Conservation (phyloP, 2,113 vertebrate genomes). For the Nycticryphes semicollaris region DNA sequence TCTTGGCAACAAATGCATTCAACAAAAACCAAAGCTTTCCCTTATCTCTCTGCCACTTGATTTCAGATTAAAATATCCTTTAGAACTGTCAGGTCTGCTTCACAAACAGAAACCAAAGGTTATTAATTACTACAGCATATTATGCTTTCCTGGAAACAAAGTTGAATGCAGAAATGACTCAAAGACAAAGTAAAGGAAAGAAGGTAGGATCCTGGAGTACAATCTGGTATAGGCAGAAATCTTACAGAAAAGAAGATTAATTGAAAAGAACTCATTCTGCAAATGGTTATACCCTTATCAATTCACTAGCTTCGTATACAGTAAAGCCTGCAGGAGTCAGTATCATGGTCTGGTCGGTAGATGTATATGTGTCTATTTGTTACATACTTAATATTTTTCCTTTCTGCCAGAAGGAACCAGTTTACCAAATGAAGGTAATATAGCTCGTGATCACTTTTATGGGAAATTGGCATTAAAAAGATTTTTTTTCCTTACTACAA, state of each 20-base stretch:
- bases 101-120: conserved; percentile 19
- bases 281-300: not conserved
- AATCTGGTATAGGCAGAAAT: not conserved
- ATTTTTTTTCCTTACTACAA: not conserved
- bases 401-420: not conserved
- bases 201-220: not conserved
- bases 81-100: conserved; percentile 25
- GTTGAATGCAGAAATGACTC: not conserved
- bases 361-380: not conserved
- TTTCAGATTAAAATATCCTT: conserved; percentile 56
- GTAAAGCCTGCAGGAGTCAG: not conserved
- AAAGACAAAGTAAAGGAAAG: not conserved
- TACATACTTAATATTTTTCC: not conserved
- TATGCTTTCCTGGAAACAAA: conserved; percentile 13
- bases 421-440: not conserved
- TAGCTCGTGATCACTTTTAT: not conserved
- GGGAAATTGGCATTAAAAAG: not conserved
- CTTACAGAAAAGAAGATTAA: not conserved
- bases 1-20: conserved; percentile 40
- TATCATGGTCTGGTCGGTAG: not conserved
- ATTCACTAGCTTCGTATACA: not conserved
- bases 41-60: conserved; percentile 15
- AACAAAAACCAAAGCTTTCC: conserved; percentile 1
- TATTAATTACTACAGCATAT: conserved; percentile 46
- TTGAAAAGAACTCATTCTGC: not conserved